Conservation (phyloP, 2,797 vertebrate species). For the Anguilla pacifica region DNA sequence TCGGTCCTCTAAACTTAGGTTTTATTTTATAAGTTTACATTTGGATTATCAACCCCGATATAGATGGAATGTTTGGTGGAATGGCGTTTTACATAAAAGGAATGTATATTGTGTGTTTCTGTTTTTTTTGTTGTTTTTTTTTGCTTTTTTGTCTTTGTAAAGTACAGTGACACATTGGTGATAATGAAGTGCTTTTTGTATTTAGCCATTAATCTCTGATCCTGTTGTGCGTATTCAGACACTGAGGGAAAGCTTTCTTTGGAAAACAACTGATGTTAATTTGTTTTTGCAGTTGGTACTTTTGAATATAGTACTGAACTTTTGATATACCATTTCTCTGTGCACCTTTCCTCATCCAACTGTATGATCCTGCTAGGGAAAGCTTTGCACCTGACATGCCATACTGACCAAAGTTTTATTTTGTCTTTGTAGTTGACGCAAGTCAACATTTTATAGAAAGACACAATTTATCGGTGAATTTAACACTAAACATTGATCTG, state of each 20-base stretch:
- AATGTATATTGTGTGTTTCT: slow-evolving; percentile 32
- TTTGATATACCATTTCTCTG: neutral
- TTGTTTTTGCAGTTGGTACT: neutral
- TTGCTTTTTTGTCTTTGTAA: slow-evolving; percentile 15
- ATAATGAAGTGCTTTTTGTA: slow-evolving; percentile 13
- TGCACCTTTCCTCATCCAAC: neutral
- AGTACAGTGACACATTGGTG: neutral
- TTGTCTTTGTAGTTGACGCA: neutral
- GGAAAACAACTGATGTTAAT: neutral
- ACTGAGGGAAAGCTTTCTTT: neutral
- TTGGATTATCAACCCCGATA: slow-evolving; percentile 64
- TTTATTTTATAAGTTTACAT: slow-evolving; percentile 60
- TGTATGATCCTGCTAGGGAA: neutral
- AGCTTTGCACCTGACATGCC: neutral
- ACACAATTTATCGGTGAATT: neutral
- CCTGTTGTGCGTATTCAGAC: slow-evolving; percentile 11
- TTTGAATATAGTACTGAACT: neutral
- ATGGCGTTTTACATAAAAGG: slow-evolving; percentile 37
- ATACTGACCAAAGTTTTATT: neutral
- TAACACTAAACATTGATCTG: neutral
- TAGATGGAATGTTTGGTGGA: slow-evolving; percentile 34
- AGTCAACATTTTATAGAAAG: neutral
- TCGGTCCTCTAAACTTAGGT: slow-evolving; percentile 36
- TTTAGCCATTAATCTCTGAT: slow-evolving; percentile 19
- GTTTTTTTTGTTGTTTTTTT: slow-evolving; percentile 33